Conservation (phyloP, 2,888 invertebrate species). For the Galerucella calmariensis region DNA sequence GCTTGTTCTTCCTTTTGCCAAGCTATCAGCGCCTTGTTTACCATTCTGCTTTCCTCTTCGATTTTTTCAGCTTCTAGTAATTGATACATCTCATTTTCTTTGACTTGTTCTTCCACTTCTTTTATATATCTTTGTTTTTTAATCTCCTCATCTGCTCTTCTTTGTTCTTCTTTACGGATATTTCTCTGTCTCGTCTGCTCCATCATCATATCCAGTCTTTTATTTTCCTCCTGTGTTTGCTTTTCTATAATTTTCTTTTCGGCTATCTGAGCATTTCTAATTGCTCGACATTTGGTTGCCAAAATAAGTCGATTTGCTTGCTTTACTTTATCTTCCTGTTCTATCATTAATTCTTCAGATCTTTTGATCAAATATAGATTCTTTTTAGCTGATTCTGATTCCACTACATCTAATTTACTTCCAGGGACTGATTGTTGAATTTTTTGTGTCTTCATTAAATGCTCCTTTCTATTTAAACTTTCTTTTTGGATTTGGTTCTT, state of each 20-base stretch:
- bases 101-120: slow-evolving; percentile 66
- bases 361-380: slow-evolving; percentile 67
- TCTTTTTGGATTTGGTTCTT: slow-evolving; percentile 68
- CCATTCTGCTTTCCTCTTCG: slow-evolving; percentile 75
- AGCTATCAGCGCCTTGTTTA: slow-evolving; percentile 73
- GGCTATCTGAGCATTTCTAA: slow-evolving; percentile 83
- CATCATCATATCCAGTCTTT: slow-evolving; percentile 76
- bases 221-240: slow-evolving; percentile 69
- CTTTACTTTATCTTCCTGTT: slow-evolving; percentile 76
- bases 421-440: slow-evolving; percentile 53
- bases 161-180: slow-evolving; percentile 67
- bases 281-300: slow-evolving; percentile 86
- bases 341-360: slow-evolving; percentile 67
- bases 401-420: slow-evolving; percentile 57
- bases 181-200: slow-evolving; percentile 72
- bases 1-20: slow-evolving; percentile 74
- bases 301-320: slow-evolving; percentile 82
- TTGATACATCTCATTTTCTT: slow-evolving; percentile 67
- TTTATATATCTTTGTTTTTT: slow-evolving; percentile 48
- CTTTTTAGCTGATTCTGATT: slow-evolving; percentile 66
- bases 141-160: slow-evolving; percentile 51
- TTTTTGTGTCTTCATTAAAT: slow-evolving; percentile 53
- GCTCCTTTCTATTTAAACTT: slow-evolving; percentile 69
- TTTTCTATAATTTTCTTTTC: slow-evolving; percentile 71
- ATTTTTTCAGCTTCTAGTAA: slow-evolving; percentile 73